Evolutionary conservation across 2,888 invertebrate species (phyloP), one percentile per base, ranked within the genome.

Genomic region (Enchytraeus crypticus): DNA sequence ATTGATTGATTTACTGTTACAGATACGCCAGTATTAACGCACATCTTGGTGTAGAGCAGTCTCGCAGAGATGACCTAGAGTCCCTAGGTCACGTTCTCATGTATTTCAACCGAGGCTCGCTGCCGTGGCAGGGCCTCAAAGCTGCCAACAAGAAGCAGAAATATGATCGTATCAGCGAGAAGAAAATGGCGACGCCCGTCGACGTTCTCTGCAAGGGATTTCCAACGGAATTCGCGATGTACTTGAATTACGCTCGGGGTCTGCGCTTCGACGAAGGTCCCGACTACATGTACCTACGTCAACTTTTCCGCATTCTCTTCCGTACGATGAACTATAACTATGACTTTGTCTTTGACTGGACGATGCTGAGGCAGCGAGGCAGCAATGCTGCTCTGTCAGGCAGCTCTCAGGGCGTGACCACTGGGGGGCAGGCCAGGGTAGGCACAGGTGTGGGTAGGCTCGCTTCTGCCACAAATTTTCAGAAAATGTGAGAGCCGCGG

Each of bases 291-390:
- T 67, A 67, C 59, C 56, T 69, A 23, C 53, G 69, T 18, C 63
- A 67, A 38, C 60, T 69, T 2, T 69, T 69, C 56, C 45, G 68
- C 23, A 59, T 62, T 51, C 56, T 69, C 21, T 69, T 65, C 61
- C 66, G 64, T 45, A 68, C 67, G 34, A 59, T 69, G 56, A 61
- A 67, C 57, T 69, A 69, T 54, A 67, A 66, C 38, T 69, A 66
- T 53, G 69, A 69, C 49, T 69, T 61, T 38, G 91, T 90, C 75
- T 98, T 97, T 83, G 98, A 98, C 84, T 98, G 98, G 97, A 98
- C 96, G 74, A 90, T 96, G 88, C 84, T 97, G 79, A 92, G 96
- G 78, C 96, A 97, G 82, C 93, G 93, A 75, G 85, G 86, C 59
- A 86, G 86, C 23, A 62, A 45, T 11, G 43, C 54, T 21, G 62